Percentiles rank a stretch among this genome's conserved stretches.
phyloP scores from a whole-genome alignment of 2,888 invertebrate species.

The Colostygia pectinataria region DNA sequence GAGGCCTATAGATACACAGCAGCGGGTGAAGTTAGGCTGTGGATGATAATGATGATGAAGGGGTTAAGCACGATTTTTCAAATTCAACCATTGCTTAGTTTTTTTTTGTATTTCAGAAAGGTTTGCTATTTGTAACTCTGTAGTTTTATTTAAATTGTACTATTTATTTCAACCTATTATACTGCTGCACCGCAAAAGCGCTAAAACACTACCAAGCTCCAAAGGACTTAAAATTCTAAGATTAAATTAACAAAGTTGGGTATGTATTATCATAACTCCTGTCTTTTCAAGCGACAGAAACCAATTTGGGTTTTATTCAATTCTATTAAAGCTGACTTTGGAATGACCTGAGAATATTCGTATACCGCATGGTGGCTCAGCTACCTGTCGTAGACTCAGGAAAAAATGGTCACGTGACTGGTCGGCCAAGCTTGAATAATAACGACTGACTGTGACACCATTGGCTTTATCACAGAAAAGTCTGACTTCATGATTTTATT shows the following conservation, averaged over 20 bases:
- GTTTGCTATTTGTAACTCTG: too few species aligned
- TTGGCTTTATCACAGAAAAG: not conserved
- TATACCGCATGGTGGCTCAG: not conserved
- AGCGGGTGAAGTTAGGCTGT: too few species aligned
- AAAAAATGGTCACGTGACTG: conserved; percentile 11
- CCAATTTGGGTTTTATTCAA: not conserved
- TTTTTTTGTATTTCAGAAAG: too few species aligned
- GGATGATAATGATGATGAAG: too few species aligned
- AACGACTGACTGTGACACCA: not conserved
- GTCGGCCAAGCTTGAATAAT: not conserved
- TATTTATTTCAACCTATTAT: too few species aligned
- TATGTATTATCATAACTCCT: not conserved
- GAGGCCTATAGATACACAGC: too few species aligned
- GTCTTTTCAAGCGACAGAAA: not conserved
- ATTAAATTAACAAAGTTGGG: not conserved
- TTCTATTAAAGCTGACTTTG: conserved; percentile 5
- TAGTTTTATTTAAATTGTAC: too few species aligned
- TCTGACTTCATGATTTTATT: too few species aligned
- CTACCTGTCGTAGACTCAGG: conserved; percentile 13
- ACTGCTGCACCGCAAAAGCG: not conserved
- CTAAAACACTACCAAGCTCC: too few species aligned
- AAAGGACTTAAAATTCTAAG: not conserved
- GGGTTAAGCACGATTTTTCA: too few species aligned
- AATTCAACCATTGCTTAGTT: too few species aligned
- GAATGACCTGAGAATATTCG: too few species aligned